A percentile compares a stretch with the other conserved stretches of the same genome.
These are phyloP conservation scores for Whitmania pigra DNA, from an alignment of 1,140 invertebrate species.

Conservation along the genomic window DNA sequence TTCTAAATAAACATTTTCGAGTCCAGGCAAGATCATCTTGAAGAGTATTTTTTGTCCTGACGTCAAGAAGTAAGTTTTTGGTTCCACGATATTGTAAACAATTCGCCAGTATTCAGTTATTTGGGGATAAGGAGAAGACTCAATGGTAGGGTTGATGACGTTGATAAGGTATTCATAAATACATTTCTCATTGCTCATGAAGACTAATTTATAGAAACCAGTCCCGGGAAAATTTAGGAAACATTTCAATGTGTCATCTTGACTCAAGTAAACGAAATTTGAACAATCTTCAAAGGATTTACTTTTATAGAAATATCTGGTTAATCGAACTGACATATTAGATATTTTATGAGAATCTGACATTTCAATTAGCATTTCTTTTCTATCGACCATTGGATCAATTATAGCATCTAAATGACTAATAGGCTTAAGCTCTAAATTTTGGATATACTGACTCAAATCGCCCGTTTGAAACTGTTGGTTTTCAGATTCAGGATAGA, in stretches of 20 bases:
- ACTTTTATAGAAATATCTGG: constrained; percentile 1
- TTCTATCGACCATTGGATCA: neutral
- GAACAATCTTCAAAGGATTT: constrained; percentile 19
- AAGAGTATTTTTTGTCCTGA: constrained; percentile 9
- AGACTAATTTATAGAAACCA: constrained; percentile 20
- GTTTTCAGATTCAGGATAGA: constrained; percentile 17
- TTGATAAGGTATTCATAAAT: constrained; percentile 22
- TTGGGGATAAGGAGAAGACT: constrained; percentile 11
- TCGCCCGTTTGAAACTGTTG: constrained; percentile 10
- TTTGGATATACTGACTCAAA: neutral
- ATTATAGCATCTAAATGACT: constrained; percentile 13
- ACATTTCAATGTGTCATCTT: constrained; percentile 4
- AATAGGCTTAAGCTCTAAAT: neutral
- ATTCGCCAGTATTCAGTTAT: constrained; percentile 5
- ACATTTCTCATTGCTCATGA: constrained; percentile 8
- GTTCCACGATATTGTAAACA: constrained; percentile 15
- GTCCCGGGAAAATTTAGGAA: constrained; percentile 19
- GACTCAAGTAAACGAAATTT: constrained; percentile 3
- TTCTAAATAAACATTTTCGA: constrained; percentile 1
- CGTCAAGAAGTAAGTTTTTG: neutral
- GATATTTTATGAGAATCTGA: neutral
- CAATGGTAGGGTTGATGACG: constrained; percentile 14
- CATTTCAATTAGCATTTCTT: neutral
- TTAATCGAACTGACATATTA: neutral
- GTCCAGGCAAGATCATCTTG: constrained; percentile 6